phyloP scores from a whole-genome alignment of 2,888 invertebrate genomes.

The Anorthoa munda region DNA sequence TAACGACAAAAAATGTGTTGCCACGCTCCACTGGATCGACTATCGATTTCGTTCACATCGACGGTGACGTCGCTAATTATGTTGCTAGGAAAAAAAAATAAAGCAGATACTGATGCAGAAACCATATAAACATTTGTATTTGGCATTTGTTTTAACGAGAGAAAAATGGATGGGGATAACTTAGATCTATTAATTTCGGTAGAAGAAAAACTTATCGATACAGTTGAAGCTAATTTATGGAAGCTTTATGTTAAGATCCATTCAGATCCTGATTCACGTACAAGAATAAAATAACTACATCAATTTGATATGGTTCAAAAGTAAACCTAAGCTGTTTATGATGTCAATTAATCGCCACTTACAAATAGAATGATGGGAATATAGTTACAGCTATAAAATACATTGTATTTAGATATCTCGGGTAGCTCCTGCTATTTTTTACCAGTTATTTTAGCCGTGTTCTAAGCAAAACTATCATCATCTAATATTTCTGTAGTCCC shows the following conservation, averaged over 20 bases:
- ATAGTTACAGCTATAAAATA: background rate
- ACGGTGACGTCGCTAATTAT: constrained; percentile 64
- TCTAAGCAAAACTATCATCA: background rate
- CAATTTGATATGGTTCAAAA: constrained; percentile 10
- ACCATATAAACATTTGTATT: constrained; percentile 47
- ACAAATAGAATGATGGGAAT: constrained; percentile 35
- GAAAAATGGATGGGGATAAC: constrained; percentile 34
- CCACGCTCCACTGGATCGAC: constrained; percentile 80
- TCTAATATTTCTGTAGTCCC: background rate
- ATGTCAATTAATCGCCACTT: constrained; percentile 10
- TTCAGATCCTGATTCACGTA: background rate
- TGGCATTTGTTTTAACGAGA: constrained; percentile 24
- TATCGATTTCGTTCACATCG: constrained; percentile 82
- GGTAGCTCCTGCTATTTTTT: background rate
- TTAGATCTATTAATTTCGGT: constrained; percentile 18
- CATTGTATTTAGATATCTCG: constrained; percentile 20
- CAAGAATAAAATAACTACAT: constrained; percentile 3
- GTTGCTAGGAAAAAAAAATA: constrained; percentile 44
- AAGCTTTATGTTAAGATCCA: constrained; percentile 14
- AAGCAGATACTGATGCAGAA: constrained; percentile 33
- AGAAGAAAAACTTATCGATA: constrained; percentile 25
- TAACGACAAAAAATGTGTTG: constrained; percentile 76
- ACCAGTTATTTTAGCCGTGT: constrained; percentile 3
- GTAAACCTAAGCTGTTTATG: constrained; percentile 26
- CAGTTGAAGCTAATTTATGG: constrained; percentile 10